Conservation (phyloP, 2,797 vertebrate genomes). For the Siniperca undulata region DNA sequence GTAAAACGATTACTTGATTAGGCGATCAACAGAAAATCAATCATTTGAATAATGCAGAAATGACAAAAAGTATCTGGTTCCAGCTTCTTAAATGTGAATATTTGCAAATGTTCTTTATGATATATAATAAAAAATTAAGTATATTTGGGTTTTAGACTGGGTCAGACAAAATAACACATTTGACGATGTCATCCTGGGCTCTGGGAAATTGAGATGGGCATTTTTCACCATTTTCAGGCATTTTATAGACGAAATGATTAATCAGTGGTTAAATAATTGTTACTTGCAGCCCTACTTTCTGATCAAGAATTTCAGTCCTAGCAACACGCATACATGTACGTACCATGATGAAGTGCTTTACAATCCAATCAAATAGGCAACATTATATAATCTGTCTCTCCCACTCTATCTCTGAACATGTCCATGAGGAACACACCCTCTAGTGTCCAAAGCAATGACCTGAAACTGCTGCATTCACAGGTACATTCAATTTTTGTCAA, state of each 20-base stretch:
- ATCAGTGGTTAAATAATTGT: background rate
- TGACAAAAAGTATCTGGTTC: background rate
- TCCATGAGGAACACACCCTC: conserved; percentile 66
- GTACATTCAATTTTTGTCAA: background rate
- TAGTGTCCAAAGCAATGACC: conserved; percentile 60
- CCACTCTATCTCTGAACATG: conserved; percentile 14
- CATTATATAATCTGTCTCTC: background rate
- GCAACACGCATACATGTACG: background rate
- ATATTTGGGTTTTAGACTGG: background rate
- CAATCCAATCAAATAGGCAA: background rate
- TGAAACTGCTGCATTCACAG: conserved; percentile 28
- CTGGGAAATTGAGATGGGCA: background rate
- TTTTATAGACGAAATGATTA: background rate
- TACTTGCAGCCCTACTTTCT: background rate
- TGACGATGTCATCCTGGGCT: background rate
- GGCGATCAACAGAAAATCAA: background rate
- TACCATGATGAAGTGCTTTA: background rate
- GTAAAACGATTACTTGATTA: background rate
- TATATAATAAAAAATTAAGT: background rate
- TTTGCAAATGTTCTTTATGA: background rate
- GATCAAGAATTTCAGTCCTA: background rate
- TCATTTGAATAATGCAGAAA: background rate
- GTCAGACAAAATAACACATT: background rate
- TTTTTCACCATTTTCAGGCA: background rate
- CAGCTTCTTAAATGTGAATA: background rate